Conservation (phyloP, 1,140 invertebrate genomes). For the Conus betulinus region DNA sequence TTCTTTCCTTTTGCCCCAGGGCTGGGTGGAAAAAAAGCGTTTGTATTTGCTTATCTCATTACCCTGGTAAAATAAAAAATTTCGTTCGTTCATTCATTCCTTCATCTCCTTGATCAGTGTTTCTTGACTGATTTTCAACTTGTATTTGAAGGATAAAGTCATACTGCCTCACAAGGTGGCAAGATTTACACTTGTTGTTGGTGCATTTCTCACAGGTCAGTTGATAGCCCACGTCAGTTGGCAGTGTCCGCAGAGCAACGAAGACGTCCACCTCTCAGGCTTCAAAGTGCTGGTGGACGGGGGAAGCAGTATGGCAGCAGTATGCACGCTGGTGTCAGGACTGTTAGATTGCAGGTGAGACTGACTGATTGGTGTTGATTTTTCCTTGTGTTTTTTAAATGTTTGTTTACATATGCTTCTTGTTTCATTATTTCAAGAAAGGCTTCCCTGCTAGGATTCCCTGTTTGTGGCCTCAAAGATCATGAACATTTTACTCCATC, state of each 20-base stretch:
- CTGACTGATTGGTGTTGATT: not conserved
- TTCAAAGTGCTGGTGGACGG: constrained; percentile 74
- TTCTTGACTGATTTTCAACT: no score
- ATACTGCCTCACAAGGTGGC: no score
- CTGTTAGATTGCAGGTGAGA: constrained; percentile 68
- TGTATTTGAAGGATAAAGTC: no score
- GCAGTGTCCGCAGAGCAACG: constrained; percentile 71
- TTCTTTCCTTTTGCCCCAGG: no score
- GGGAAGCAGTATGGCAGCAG: constrained; percentile 74
- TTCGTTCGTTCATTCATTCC: no score
- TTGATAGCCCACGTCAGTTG: constrained; percentile 73
- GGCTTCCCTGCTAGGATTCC: not conserved
- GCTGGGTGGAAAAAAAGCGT: no score
- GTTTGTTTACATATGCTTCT: not conserved
- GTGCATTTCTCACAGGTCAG: constrained; percentile 61
- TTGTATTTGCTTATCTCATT: no score
- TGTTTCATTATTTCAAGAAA: not conserved
- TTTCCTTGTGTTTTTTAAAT: not conserved
- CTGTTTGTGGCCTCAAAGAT: no score
- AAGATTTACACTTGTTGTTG: not conserved
- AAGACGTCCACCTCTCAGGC: constrained; percentile 67
- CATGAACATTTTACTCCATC: no score
- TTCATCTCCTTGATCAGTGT: no score
- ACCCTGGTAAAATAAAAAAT: no score
- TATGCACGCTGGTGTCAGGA: constrained; percentile 69